Evolutionary conservation across 2,888 invertebrate species (phyloP).

Genomic region (Drosophila yooni): DNA sequence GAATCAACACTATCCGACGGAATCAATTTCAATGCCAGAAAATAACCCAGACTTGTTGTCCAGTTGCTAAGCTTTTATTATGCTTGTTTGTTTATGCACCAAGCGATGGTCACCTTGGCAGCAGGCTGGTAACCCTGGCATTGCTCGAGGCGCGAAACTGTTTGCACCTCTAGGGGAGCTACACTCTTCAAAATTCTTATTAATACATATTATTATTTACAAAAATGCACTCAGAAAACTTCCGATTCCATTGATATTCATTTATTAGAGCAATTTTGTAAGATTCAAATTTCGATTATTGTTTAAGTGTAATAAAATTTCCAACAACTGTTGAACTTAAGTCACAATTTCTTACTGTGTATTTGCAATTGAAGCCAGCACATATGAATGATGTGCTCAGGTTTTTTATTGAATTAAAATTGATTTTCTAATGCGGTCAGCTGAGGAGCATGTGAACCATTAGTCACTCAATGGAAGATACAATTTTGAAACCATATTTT

Average conservation of each 20-base stretch:
- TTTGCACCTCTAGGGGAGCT: constrained; percentile 23
- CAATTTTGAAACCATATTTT: not conserved
- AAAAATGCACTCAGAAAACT: not conserved
- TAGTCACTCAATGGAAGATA: not conserved
- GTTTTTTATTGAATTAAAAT: constrained; percentile 13
- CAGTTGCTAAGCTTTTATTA: constrained; percentile 38
- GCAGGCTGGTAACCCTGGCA: constrained; percentile 51
- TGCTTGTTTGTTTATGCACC: constrained; percentile 59
- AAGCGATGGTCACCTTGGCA: constrained; percentile 67
- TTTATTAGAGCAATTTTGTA: not conserved
- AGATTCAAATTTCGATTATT: not conserved
- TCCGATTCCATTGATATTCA: not conserved
- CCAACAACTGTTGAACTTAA: accelerated
- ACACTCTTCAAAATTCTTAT: not conserved
- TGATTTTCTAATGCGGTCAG: constrained; percentile 25
- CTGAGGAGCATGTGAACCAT: not conserved
- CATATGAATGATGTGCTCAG: not conserved
- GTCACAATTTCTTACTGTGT: not conserved
- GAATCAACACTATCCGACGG: constrained; percentile 11
- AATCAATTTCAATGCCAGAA: constrained; percentile 23
- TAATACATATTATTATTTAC: not conserved
- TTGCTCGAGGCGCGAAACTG: constrained; percentile 34
- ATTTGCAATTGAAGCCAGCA: not conserved
- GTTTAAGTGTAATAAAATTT: not conserved
- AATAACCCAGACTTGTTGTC: not conserved